phyloP scores from a whole-genome alignment of 2,888 invertebrate genomes.

The Sphaeridia pumilis region DNA sequence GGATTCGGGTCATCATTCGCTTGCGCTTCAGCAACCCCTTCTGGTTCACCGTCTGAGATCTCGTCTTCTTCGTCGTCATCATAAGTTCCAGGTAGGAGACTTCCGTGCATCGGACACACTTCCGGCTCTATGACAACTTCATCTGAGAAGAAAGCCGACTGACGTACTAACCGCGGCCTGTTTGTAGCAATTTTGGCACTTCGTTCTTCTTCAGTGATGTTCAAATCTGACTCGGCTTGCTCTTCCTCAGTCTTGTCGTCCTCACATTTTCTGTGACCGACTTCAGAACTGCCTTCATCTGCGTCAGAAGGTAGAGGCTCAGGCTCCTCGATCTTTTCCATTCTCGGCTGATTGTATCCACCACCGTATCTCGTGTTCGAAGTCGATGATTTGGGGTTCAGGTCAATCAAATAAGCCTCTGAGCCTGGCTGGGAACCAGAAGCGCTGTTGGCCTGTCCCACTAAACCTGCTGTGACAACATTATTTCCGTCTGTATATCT shows the following conservation, averaged over 20 bases:
- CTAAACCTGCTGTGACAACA: background rate
- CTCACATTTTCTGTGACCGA: background rate
- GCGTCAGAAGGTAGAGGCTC: too few relatives aligned
- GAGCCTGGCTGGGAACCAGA: background rate
- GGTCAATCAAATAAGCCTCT: background rate
- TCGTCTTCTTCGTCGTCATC: slow-evolving; percentile 50
- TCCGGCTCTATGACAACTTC: slow-evolving; percentile 36
- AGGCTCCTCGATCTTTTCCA: background rate
- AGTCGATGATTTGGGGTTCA: background rate
- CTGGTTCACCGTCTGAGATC: too few relatives aligned
- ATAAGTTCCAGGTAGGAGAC: slow-evolving; percentile 35
- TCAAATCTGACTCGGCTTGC: slow-evolving; percentile 5
- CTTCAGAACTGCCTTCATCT: background rate
- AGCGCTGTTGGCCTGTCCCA: background rate
- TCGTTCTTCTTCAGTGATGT: slow-evolving; percentile 29
- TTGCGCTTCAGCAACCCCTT: too few relatives aligned
- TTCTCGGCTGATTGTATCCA: background rate
- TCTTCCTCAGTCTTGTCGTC: background rate
- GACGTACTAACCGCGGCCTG: slow-evolving; percentile 37
- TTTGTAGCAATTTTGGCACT: slow-evolving; percentile 36
- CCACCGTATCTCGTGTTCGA: background rate
- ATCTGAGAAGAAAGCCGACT: slow-evolving; percentile 48
- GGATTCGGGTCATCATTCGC: too few relatives aligned
- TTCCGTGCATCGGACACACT: slow-evolving; percentile 35
- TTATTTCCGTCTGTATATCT: background rate